phyloP scores from a whole-genome alignment of 2,113 vertebrate genomes.

The Neofelis nebulosa region DNA sequence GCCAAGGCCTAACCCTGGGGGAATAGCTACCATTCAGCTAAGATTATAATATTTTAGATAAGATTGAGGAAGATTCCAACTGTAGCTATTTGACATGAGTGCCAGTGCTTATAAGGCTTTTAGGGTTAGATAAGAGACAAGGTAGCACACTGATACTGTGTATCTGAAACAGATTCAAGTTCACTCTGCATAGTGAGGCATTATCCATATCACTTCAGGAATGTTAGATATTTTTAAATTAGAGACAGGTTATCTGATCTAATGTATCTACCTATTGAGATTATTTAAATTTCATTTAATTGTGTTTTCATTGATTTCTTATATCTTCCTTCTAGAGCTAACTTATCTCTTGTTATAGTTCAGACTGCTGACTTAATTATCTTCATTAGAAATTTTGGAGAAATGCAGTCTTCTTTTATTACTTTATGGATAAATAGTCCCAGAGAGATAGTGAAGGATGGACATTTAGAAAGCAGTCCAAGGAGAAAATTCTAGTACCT shows the following conservation, averaged over 20 bases:
- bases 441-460: not conserved
- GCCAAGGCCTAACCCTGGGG: not conserved
- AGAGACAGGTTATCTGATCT: not conserved
- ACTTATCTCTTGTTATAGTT: slow-evolving; percentile 42
- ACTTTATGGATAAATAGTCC: not conserved
- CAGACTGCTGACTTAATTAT: slow-evolving; percentile 27
- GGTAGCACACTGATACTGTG: no score
- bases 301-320: slow-evolving; percentile 52
- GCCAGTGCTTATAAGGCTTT: not conserved
- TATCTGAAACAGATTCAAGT: not conserved
- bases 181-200: not conserved
- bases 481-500: not conserved
- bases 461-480: not conserved
- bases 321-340: slow-evolving; percentile 50
- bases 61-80: not conserved
- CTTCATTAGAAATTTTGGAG: slow-evolving; percentile 29
- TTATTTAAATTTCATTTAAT: slow-evolving; percentile 54
- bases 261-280: slow-evolving; percentile 32
- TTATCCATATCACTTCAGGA: not conserved
- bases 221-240: not conserved
- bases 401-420: not conserved
- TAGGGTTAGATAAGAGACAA: not conserved
- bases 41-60: not conserved
- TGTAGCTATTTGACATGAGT: not conserved
- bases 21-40: not conserved